Percentiles rank a stretch among this genome's conserved stretches.
Conservation (phyloP, 53 echinoderm and acorn worm species). For the Patiria pectinifera region DNA sequence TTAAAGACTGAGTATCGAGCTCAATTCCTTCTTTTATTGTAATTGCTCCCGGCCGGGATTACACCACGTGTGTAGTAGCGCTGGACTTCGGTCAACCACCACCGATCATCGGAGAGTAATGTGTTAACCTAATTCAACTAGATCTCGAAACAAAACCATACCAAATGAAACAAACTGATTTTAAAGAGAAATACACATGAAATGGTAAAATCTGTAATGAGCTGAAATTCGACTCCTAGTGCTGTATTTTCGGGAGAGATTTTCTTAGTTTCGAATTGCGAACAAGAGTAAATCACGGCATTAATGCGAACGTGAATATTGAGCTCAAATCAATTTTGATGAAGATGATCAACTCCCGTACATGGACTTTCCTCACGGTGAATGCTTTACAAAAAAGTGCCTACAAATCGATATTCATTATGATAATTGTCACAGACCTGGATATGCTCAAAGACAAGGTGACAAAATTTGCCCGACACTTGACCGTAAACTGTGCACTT, state of each 20-base stretch:
- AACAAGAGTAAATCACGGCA: too few species aligned
- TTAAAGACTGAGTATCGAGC: neutral
- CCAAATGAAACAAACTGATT: neutral
- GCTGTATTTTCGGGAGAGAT: too few species aligned
- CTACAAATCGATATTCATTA: too few species aligned
- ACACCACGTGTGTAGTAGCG: neutral
- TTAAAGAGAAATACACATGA: neutral
- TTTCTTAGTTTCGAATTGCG: too few species aligned
- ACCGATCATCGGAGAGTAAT: neutral
- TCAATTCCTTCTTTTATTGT: neutral
- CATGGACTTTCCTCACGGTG: too few species aligned
- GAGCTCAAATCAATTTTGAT: too few species aligned
- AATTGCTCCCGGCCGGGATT: neutral
- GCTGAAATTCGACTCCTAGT: too few species aligned
- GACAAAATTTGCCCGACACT: neutral
- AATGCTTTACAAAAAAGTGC: too few species aligned
- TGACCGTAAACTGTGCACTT: constrained; percentile 7
- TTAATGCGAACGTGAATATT: too few species aligned
- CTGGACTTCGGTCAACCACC: neutral
- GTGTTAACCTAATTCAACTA: constrained; percentile 17
- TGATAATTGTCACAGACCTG: too few species aligned
- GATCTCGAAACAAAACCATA: neutral
- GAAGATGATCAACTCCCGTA: too few species aligned
- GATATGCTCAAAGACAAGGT: neutral
- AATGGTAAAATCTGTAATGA: neutral